phyloP scores from a whole-genome alignment of 2,113 vertebrate genomes.

The Panthera uncia region DNA sequence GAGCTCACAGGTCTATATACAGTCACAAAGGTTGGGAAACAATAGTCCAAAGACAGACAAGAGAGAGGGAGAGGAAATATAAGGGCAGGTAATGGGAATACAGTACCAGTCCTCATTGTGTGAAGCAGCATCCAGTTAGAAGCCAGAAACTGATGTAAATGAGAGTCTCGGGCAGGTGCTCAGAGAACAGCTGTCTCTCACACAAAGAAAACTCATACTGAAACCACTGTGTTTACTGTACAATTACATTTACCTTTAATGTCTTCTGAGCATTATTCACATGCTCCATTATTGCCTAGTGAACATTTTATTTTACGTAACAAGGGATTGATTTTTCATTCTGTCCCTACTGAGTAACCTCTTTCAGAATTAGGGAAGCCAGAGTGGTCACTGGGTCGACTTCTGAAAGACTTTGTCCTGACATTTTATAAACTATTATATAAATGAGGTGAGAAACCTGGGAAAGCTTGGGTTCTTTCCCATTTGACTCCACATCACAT shows the following conservation, averaged over 20 bases:
- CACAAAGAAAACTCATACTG: slow-evolving; percentile 58
- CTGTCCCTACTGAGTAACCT: background rate
- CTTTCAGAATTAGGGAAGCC: background rate
- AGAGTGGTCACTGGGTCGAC: background rate
- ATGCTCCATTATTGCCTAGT: slow-evolving; percentile 48
- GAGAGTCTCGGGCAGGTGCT: slow-evolving; percentile 73
- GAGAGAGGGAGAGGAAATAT: background rate
- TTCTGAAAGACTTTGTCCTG: background rate
- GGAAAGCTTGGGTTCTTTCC: background rate
- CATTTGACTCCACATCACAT: background rate
- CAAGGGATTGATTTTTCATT: background rate
- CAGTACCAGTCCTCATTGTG: background rate
- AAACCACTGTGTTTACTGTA: slow-evolving; percentile 75
- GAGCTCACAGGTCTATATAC: background rate
- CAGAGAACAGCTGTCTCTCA: slow-evolving; percentile 76
- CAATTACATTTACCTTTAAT: slow-evolving; percentile 73
- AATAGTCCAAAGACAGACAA: background rate
- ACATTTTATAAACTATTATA: background rate
- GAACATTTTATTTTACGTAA: slow-evolving; percentile 58
- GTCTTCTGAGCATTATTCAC: slow-evolving; percentile 72
- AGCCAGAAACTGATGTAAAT: slow-evolving; percentile 36
- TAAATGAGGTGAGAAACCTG: background rate
- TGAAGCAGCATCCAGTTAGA: background rate
- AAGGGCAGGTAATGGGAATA: background rate
- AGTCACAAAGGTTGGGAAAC: background rate